Evolutionary conservation across 2,888 invertebrate genomes (phyloP).

Genomic region (Andricus quercusramuli): DNA sequence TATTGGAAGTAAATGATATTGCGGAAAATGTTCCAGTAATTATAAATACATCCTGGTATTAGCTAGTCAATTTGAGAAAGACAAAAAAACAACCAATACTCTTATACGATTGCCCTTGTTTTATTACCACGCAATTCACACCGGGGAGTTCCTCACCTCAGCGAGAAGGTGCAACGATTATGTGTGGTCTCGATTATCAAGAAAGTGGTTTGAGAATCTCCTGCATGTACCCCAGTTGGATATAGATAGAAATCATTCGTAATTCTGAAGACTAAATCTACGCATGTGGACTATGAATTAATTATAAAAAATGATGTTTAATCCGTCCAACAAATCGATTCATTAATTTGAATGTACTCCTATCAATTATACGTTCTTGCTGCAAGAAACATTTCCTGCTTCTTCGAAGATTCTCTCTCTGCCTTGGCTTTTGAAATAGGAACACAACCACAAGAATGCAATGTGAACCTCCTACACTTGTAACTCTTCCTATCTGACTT

Average conservation of each 20-base stretch:
- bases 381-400: too few species aligned
- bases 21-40: neutral
- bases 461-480: conserved; percentile 21
- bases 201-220: conserved; percentile 44
- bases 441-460: neutral
- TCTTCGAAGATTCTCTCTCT: neutral
- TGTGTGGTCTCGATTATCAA: conserved; percentile 50
- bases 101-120: neutral
- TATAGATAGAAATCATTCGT: conserved; percentile 49
- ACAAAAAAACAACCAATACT: neutral
- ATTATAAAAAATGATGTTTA: neutral
- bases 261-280: conserved; percentile 56
- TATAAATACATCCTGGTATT: neutral
- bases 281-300: conserved; percentile 46
- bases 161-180: conserved; percentile 42
- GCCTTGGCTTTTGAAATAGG: neutral
- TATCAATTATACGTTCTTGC: too few species aligned
- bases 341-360: too few species aligned
- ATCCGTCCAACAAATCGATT: neutral
- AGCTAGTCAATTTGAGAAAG: neutral
- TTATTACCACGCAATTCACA: conserved; percentile 27
- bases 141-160: conserved; percentile 37
- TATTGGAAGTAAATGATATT: neutral
- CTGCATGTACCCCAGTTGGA: conserved; percentile 26
- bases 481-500: conserved; percentile 33